phyloP scores from a whole-genome alignment of 2,888 invertebrate genomes.

The Xestia sexstrigata region DNA sequence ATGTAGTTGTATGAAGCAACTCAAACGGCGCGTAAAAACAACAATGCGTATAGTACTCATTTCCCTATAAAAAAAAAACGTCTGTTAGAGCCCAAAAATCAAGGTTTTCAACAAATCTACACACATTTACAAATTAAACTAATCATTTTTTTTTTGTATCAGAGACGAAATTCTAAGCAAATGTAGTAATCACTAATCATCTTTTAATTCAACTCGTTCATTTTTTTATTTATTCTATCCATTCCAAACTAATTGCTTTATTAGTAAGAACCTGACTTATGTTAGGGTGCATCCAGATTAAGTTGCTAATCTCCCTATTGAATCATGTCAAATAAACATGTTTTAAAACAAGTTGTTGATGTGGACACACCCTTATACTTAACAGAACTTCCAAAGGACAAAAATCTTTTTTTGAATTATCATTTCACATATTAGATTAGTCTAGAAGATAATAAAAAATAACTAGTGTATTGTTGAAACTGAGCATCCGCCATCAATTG shows the following conservation, averaged over 20 bases:
- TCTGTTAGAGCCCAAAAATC: not conserved
- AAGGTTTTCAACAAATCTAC: not conserved
- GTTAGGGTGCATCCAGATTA: not conserved
- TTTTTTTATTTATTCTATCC: constrained; percentile 2
- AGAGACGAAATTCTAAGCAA: no score
- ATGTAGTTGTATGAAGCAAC: not conserved
- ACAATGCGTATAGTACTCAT: not conserved
- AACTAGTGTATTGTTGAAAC: not conserved
- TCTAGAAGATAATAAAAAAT: not conserved
- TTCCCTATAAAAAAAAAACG: not conserved
- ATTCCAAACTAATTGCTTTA: not conserved
- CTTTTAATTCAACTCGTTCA: not conserved
- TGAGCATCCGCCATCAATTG: not conserved
- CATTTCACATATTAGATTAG: not conserved
- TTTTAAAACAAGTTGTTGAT: not conserved
- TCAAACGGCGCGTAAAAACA: not conserved
- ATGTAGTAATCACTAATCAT: constrained; percentile 6
- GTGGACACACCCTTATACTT: not conserved
- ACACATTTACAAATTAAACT: not conserved
- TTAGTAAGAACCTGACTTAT: constrained; percentile 13
- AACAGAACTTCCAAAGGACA: not conserved
- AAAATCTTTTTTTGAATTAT: not conserved
- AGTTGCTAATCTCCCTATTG: not conserved
- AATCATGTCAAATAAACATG: not conserved
- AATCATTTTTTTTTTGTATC: not conserved